Conservation (phyloP, 2,888 invertebrate genomes). For the Lasius fuliginosus region DNA sequence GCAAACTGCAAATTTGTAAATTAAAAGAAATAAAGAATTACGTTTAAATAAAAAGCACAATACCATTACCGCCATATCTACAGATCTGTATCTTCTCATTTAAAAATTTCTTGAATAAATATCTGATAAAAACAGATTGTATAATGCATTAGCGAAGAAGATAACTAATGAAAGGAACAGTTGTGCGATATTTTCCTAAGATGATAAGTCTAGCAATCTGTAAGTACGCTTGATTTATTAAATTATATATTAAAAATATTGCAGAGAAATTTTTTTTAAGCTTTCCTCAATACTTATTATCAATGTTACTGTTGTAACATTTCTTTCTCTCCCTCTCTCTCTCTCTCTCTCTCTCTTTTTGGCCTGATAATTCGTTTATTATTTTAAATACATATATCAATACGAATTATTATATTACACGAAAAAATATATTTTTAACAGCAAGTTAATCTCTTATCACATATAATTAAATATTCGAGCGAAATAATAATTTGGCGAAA, state of each 20-base stretch:
- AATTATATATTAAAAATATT: neutral
- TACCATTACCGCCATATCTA: conserved; percentile 5
- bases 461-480: conserved; percentile 5
- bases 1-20: neutral
- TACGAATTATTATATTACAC: neutral
- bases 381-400: neutral
- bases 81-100: conserved; percentile 32
- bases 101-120: conserved; percentile 16
- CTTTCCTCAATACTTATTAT: neutral
- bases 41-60: neutral
- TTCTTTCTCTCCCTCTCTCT: neutral
- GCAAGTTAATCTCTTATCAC: neutral
- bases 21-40: conserved; percentile 8
- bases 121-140: conserved; percentile 20
- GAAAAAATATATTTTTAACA: neutral
- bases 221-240: neutral
- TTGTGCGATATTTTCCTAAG: neutral
- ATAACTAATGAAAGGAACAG: neutral
- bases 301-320: neutral
- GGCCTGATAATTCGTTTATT: neutral
- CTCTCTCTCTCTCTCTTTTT: neutral
- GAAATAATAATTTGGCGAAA: neutral
- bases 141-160: conserved; percentile 6
- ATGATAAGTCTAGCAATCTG: neutral
- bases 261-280: neutral